Evolutionary conservation across 2,797 vertebrate genomes (phyloP), one percentile per base, ranked within the genome.

Genomic region (Argentina silus): DNA sequence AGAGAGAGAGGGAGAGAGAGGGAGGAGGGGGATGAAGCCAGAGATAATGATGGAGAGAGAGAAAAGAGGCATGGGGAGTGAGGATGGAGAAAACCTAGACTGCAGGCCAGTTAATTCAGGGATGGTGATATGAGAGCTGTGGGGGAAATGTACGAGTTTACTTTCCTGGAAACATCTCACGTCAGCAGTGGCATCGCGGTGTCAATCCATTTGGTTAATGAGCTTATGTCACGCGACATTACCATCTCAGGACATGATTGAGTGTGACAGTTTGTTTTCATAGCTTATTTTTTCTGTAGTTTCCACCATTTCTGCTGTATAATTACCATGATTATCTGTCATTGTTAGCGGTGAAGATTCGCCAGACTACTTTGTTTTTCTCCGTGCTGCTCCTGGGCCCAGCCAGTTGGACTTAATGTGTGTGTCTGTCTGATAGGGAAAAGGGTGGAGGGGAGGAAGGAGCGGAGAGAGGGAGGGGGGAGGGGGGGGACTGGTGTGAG

Each of bases 251-350:
- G 64, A 78, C 57, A 79, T 76, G 0, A 0, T 73, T 45, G 44
- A 67, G 27, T 19, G 14, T 47, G 73, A 67, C 44, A 10, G 80
- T 81, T 80, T 7, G 12, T 63, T 78, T 76, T 67, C 59, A 79
- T 75, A 57, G 60, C 53, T 74, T 75, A 78, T 75, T 44, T 67
- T 78, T 78, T 75, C 9, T 43, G 61, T 12, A 62, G 17, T 76
- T 17, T 69, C 23, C 69, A 74, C 12, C 53, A 61, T 63, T 61
- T 23, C 59, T 44, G 11, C 59, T 55, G 36, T 56, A 43, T 73
- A 68, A 12, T 60, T 65, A 47, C 55, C 47, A 27, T 45, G 65
- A 67, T 70, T 65, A 51, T 62, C 56, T 21, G 69, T 62, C 69
- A 61, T 72, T 73, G 61, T 73, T 73, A 76, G 51, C 70, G 14